Conservation (phyloP, 2,888 invertebrate species). For the Xanthia icteritia region DNA sequence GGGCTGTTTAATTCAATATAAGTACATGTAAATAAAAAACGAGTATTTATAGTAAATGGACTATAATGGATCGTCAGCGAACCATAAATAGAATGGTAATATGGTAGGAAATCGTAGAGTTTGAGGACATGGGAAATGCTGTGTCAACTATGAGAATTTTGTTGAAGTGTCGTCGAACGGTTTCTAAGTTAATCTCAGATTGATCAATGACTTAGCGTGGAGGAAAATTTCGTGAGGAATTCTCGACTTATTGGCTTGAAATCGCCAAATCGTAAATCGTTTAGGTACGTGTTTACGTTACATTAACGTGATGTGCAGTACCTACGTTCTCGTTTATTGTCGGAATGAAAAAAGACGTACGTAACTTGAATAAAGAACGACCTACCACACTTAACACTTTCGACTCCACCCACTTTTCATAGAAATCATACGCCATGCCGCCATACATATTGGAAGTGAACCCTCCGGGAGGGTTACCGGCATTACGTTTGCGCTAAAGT, state of each 20-base stretch:
- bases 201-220: background rate
- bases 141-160: conserved; percentile 49
- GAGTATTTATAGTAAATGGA: conserved; percentile 78
- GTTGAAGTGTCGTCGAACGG: conserved; percentile 8
- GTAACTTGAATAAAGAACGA: background rate
- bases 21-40: conserved; percentile 76
- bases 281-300: background rate
- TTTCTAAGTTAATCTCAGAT: conserved; percentile 12
- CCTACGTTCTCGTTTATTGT: background rate
- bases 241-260: background rate
- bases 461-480: too few relatives aligned
- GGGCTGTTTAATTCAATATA: conserved; percentile 80
- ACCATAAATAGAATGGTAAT: conserved; percentile 75
- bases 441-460: too few relatives aligned
- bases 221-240: background rate
- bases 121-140: conserved; percentile 58
- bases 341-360: background rate
- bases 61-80: conserved; percentile 77
- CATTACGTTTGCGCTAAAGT: too few relatives aligned
- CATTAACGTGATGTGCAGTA: background rate
- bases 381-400: too few relatives aligned
- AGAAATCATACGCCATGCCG: too few relatives aligned
- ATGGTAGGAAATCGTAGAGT: conserved; percentile 50
- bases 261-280: background rate
- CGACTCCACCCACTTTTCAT: too few relatives aligned